These are phyloP conservation scores for Arctia plantaginis DNA, from an alignment of 2,888 invertebrate genomes.

Conservation along the genomic window DNA sequence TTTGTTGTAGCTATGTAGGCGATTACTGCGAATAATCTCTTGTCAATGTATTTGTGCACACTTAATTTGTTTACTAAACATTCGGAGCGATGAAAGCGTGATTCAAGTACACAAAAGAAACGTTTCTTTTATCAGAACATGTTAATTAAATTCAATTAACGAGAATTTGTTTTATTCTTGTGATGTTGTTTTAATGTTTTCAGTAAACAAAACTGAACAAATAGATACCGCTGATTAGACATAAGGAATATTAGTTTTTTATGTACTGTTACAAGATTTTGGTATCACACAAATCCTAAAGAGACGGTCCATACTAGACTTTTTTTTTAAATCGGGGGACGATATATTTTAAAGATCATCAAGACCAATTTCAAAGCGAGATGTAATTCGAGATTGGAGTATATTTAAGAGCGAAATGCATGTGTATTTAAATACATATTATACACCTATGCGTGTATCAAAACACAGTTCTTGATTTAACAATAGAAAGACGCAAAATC, in stretches of 20 bases:
- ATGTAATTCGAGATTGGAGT: background rate
- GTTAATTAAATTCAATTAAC: conserved; percentile 20
- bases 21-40: conserved; percentile 43
- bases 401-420: background rate
- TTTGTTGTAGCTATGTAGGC: conserved; percentile 25
- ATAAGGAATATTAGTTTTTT: background rate
- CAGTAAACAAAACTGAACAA: background rate
- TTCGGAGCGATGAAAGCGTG: conserved; percentile 45
- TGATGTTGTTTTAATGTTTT: background rate
- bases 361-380: background rate
- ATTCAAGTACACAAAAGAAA: conserved; percentile 20
- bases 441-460: conserved; percentile 13
- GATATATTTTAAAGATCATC: background rate
- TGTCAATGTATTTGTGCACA: conserved; percentile 41
- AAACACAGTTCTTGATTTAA: conserved; percentile 38
- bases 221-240: background rate
- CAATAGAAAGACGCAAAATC: conserved; percentile 40
- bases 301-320: background rate
- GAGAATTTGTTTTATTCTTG: conserved; percentile 5
- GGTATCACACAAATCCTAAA: background rate
- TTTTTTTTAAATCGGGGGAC: background rate
- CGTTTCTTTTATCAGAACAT: conserved; percentile 19
- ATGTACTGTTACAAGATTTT: background rate
- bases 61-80: conserved; percentile 45
- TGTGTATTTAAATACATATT: conserved; percentile 1